Evolutionary conservation across 1,140 invertebrate genomes (phyloP), one percentile per base, ranked within the genome.

Genomic region (Battus philenor): DNA sequence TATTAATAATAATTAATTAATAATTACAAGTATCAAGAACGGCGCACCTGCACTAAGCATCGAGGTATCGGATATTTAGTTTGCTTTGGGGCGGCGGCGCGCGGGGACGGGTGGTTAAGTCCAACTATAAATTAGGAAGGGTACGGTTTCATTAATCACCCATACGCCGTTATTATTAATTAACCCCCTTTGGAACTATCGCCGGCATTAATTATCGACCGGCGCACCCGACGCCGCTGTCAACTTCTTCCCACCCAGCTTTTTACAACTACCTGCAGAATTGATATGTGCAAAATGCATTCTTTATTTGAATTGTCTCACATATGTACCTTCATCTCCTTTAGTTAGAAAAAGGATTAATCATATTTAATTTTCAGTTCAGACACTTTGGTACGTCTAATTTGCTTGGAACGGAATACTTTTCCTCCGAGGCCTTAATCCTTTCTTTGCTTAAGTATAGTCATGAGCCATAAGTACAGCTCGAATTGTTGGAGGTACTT

Each of bases 111-210:
- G 77, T 55, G 68, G 74, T 79, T 84, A 85, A 82, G 80, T 85
- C 80, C 80, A 85, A 85, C 81, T 85, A 85, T 85, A 85, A 85
- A 81, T 85, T 85, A 85, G 81, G 78, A 81, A 82, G 81, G 81
- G 81, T 85, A 82, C 69, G 69, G 76, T 82, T 85, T 85, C 81
- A 85, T 85, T 85, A 85, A 85, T 85, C 81, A 85, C 81, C 78
- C 78, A 82, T 82, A 82, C 81, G 76, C 76, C 75, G 81, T 82
- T 85, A 85, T 85, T 85, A 85, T 85, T 85, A 85, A 85, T 85
- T 85, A 81, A 85, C 78, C 69, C 78, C 74, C 73, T 77, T 70
- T 62, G 61, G 53, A 84, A 78, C 69, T 83, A 83, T 79, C 77
- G 77, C 71, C 66, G 68, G 60, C 58, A 65, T 66, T 69, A 69